These are phyloP conservation scores for Propithecus coquereli DNA, from an alignment of 2,113 vertebrate genomes.

Conservation along the genomic window DNA sequence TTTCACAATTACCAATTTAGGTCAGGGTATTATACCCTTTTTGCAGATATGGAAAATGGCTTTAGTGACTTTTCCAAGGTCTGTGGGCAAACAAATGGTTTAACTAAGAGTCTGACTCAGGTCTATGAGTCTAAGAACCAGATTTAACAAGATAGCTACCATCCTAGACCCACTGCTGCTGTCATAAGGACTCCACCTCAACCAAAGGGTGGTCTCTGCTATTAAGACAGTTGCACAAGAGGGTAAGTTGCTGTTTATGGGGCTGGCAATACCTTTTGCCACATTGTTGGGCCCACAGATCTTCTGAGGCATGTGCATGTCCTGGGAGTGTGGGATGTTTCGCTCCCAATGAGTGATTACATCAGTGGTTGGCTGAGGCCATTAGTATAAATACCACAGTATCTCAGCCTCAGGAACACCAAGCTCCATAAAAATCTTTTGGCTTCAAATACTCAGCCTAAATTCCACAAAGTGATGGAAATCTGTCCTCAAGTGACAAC, in stretches of 20 bases:
- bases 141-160: background rate
- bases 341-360: background rate
- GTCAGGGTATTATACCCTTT: background rate
- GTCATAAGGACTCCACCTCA: background rate
- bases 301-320: background rate
- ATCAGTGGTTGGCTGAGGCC: background rate
- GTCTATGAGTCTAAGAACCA: background rate
- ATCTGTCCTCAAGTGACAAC: conserved; percentile 51
- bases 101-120: background rate
- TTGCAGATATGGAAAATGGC: background rate
- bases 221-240: background rate
- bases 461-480: conserved; percentile 33
- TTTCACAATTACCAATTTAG: background rate
- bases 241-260: background rate
- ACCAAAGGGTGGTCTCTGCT: background rate
- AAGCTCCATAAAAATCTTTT: background rate
- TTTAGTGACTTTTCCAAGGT: background rate
- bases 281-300: background rate
- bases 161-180: background rate
- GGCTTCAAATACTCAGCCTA: conserved; percentile 4
- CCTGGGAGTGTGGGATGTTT: background rate
- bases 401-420: background rate
- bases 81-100: background rate
- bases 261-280: background rate
- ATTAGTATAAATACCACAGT: background rate